phyloP scores from a whole-genome alignment of 2,113 vertebrate species.

The Bubo bubo region DNA sequence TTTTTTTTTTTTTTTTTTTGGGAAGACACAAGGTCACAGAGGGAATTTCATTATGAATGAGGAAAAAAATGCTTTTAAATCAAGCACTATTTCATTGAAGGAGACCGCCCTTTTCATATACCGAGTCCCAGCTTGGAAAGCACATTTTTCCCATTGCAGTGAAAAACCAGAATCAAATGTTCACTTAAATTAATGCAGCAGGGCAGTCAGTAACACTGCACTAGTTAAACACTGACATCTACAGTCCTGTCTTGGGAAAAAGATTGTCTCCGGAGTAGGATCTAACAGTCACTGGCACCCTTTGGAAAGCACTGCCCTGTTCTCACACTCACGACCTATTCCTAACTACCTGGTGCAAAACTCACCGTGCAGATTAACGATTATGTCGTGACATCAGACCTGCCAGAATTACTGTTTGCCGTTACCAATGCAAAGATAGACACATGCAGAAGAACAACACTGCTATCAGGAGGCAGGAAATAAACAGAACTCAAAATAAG shows the following conservation, averaged over 20 bases:
- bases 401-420: background rate
- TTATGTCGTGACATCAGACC: background rate
- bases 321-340: fast-evolving
- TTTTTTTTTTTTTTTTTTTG: background rate
- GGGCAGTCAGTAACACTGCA: background rate
- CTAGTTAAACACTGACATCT: slow-evolving; percentile 82
- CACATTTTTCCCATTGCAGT: slow-evolving; percentile 55
- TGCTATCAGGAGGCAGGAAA: background rate
- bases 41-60: background rate
- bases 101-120: slow-evolving; percentile 28
- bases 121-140: slow-evolving; percentile 53
- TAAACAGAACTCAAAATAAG: background rate
- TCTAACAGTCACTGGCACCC: background rate
- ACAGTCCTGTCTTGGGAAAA: slow-evolving; percentile 63
- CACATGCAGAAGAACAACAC: background rate
- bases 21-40: background rate
- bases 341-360: background rate
- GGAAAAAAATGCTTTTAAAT: background rate
- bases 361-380: background rate
- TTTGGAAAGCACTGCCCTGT: background rate
- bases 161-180: slow-evolving; percentile 36
- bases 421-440: background rate
- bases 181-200: slow-evolving; percentile 32
- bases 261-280: background rate
- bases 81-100: slow-evolving; percentile 46